Percentiles rank a stretch among this genome's conserved stretches.
phyloP scores from a whole-genome alignment of 2,888 invertebrate genomes.

The Thymelicus sylvestris region DNA sequence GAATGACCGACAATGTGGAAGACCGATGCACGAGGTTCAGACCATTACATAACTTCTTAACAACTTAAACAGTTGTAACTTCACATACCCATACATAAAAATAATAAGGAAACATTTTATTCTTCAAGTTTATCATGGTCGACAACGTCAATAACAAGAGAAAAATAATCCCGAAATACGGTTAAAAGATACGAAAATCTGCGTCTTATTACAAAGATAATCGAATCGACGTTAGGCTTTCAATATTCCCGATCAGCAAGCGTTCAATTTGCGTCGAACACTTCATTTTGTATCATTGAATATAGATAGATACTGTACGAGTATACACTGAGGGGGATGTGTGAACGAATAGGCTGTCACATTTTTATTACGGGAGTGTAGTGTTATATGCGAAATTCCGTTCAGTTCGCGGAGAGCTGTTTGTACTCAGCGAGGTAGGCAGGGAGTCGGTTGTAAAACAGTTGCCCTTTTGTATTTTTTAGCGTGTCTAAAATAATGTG shows the following conservation, averaged over 20 bases:
- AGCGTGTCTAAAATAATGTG: not conserved
- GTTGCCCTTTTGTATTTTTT: no score
- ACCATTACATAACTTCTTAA: no score
- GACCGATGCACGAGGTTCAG: no score
- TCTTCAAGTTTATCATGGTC: not conserved
- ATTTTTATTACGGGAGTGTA: slow-evolving; percentile 41
- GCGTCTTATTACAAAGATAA: slow-evolving; percentile 35
- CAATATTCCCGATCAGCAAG: slow-evolving; percentile 33
- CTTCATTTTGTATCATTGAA: slow-evolving; percentile 35
- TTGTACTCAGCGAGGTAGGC: slow-evolving; percentile 40
- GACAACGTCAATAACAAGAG: not conserved
- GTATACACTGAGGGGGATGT: slow-evolving; percentile 20
- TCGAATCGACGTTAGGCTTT: slow-evolving; percentile 36
- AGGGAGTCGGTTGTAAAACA: slow-evolving; percentile 8
- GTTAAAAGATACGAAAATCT: slow-evolving; percentile 27
- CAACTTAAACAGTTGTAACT: no score
- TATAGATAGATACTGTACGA: not conserved
- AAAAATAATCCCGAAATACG: slow-evolving; percentile 32
- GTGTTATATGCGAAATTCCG: slow-evolving; percentile 43
- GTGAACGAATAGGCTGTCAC: slow-evolving; percentile 36
- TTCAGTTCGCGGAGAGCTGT: slow-evolving; percentile 45
- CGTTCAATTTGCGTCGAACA: slow-evolving; percentile 35
- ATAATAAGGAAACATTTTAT: no score
- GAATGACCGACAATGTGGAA: no score
- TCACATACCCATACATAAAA: no score